phyloP scores from a whole-genome alignment of 2,797 vertebrate genomes.

The Manis crassicaudata region DNA sequence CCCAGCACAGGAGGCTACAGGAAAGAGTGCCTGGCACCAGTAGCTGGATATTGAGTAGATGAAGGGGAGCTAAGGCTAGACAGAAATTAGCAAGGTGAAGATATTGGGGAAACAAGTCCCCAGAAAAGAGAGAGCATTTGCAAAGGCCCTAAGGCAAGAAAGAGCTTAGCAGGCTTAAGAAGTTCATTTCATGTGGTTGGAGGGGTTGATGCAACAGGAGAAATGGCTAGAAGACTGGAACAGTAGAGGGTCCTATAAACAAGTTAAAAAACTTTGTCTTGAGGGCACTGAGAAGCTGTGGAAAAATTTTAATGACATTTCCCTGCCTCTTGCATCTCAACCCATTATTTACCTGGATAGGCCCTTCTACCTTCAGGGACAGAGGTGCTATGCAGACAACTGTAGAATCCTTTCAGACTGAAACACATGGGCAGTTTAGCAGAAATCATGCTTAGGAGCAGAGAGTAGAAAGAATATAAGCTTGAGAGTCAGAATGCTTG shows the following conservation, averaged over 20 bases:
- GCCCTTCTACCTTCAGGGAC: neutral
- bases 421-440: neutral
- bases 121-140: slow-evolving; percentile 5
- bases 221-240: slow-evolving; percentile 14
- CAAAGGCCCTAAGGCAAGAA: neutral
- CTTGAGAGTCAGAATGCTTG: slow-evolving; percentile 13
- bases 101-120: neutral
- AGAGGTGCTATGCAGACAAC: neutral
- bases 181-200: neutral
- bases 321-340: neutral
- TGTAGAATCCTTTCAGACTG: slow-evolving; percentile 2
- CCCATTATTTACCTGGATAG: neutral
- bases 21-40: neutral
- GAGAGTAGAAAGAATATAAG: neutral
- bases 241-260: neutral
- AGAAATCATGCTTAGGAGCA: neutral
- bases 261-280: slow-evolving; percentile 20
- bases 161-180: neutral
- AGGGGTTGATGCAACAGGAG: neutral
- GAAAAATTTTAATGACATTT: slow-evolving; percentile 13
- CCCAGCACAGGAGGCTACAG: neutral
- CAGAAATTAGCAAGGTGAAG: slow-evolving; percentile 19
- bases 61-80: neutral
- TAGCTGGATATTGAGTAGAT: neutral
- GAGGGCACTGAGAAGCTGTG: neutral